These are phyloP conservation scores for Saguinus midas DNA, from an alignment of 2,113 vertebrate species.

Conservation along the genomic window DNA sequence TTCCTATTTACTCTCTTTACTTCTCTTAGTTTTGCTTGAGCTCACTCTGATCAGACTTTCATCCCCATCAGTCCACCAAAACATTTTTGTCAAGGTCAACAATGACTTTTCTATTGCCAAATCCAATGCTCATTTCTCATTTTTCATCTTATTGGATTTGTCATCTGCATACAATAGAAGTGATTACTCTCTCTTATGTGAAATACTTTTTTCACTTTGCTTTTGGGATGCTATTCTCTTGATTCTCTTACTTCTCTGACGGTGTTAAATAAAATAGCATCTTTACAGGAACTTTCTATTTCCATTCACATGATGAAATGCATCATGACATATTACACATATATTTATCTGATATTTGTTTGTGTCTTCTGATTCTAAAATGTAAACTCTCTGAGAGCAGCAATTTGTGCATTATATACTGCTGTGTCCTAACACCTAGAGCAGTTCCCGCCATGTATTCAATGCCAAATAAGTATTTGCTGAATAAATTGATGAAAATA, in stretches of 20 bases:
- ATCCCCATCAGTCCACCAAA: background rate
- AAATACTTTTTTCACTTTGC: background rate
- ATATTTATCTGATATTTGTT: background rate
- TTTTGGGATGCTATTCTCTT: background rate
- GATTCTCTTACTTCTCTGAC: background rate
- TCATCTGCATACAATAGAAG: background rate
- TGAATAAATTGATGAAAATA: background rate
- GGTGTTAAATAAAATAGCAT: background rate
- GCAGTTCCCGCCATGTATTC: background rate
- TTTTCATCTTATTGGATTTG: background rate
- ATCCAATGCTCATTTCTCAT: background rate
- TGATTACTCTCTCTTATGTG: background rate
- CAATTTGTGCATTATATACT: background rate
- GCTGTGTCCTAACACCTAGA: background rate
- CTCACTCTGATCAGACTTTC: background rate
- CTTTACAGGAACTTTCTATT: background rate
- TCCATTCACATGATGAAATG: background rate
- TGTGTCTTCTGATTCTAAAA: slow-evolving; percentile 5
- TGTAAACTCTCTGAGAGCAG: background rate
- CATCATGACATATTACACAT: background rate
- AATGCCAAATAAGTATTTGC: background rate
- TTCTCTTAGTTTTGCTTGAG: background rate
- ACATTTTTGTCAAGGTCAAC: background rate
- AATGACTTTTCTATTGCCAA: background rate
- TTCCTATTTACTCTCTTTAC: background rate